Conservation (phyloP, 2,888 invertebrate genomes). For the Ceriagrion tenellum region DNA sequence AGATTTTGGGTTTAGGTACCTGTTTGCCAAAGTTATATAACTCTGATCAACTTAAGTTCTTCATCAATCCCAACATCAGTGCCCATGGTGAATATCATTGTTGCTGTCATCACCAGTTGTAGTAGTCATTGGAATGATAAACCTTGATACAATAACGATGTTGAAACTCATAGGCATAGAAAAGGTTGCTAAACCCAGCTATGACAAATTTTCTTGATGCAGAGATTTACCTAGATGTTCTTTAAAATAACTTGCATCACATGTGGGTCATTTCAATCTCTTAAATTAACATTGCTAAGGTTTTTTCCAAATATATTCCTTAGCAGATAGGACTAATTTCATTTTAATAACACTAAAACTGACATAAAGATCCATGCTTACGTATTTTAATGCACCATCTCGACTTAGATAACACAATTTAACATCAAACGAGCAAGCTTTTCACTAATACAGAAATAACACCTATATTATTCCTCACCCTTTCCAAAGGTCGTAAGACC, state of each 20-base stretch:
- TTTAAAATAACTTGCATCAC: background rate
- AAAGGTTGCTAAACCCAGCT: too few relatives aligned
- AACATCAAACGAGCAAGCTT: constrained; percentile 22
- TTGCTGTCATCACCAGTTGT: too few relatives aligned
- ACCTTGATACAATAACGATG: too few relatives aligned
- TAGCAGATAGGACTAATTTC: background rate
- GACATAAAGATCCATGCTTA: constrained; percentile 8
- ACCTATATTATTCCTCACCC: constrained; percentile 40
- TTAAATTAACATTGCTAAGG: background rate
- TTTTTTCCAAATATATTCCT: background rate
- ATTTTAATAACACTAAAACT: background rate
- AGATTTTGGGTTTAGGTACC: too few relatives aligned
- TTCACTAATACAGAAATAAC: constrained; percentile 3
- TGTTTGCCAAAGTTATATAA: too few relatives aligned
- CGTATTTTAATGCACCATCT: background rate
- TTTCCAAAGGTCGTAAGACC: constrained; percentile 66
- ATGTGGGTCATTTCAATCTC: too few relatives aligned
- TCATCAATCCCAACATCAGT: too few relatives aligned
- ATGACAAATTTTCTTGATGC: too few relatives aligned
- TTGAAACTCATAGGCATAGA: too few relatives aligned
- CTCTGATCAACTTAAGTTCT: too few relatives aligned
- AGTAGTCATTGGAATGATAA: too few relatives aligned
- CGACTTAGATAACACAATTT: background rate
- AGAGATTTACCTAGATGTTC: background rate
- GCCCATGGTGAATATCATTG: too few relatives aligned